Evolutionary conservation across 1,140 invertebrate species (phyloP).

Genomic region (Metaphire vulgaris): DNA sequence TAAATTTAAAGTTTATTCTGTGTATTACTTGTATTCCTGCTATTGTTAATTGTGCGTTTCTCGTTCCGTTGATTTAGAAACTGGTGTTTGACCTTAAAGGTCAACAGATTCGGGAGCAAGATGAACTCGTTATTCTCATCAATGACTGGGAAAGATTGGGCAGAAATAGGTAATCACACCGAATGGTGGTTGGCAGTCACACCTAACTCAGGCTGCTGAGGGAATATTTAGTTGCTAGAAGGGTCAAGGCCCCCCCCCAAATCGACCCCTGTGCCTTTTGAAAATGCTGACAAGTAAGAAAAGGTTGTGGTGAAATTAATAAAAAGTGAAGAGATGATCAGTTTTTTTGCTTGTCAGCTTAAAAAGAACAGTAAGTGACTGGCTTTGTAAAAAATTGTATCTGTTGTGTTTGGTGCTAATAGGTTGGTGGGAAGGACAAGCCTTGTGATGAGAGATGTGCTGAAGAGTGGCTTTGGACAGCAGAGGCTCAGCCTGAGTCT

Average conservation of each 20-base stretch:
- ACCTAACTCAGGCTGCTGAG: no score
- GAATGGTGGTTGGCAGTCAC: no score
- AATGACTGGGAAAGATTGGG: constrained; percentile 48
- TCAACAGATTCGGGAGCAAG: constrained; percentile 32
- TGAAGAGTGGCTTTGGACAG: constrained; percentile 1
- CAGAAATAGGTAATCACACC: constrained; percentile 47
- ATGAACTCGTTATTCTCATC: constrained; percentile 39
- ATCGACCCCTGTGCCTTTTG: no score
- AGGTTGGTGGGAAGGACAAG: constrained; percentile 25
- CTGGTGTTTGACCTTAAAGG: constrained; percentile 44
- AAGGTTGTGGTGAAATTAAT: no score
- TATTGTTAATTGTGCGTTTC: constrained; percentile 23
- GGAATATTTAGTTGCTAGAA: no score
- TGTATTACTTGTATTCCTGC: neutral
- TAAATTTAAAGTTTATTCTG: neutral
- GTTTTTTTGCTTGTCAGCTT: no score
- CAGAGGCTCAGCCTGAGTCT: constrained; percentile 11
- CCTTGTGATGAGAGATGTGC: constrained; percentile 3
- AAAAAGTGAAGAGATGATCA: no score
- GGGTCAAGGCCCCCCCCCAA: no score
- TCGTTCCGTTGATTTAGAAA: constrained; percentile 38
- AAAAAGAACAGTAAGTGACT: no score
- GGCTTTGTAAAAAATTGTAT: no score
- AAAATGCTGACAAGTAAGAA: no score
- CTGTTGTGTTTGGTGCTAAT: neutral